Evolutionary conservation across 2,888 invertebrate genomes (phyloP).

Genomic region (Meliscaeva auricollis): DNA sequence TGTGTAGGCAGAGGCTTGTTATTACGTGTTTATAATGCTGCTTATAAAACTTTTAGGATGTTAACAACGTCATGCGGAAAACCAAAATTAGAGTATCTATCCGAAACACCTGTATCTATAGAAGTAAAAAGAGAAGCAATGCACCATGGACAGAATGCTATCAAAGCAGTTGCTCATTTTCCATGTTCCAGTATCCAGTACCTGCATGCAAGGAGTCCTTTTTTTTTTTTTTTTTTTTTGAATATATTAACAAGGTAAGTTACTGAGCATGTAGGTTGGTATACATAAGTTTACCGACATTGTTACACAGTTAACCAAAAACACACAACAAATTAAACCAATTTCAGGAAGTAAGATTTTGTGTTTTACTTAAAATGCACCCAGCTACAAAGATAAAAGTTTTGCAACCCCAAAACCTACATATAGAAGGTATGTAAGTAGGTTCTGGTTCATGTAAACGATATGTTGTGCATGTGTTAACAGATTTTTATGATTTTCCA

Average conservation of each 20-base stretch:
- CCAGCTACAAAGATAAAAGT: background rate
- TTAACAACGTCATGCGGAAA: conserved; percentile 67
- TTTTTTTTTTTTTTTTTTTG: background rate
- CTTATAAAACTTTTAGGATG: conserved; percentile 59
- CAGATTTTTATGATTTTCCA: no score
- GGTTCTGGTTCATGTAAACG: no score
- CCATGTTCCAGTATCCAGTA: conserved; percentile 13
- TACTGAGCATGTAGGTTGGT: background rate
- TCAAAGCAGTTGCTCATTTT: conserved; percentile 18
- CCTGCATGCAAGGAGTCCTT: background rate
- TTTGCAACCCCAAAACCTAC: background rate
- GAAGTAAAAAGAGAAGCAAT: background rate
- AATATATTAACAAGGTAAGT: background rate
- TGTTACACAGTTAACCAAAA: conserved; percentile 13
- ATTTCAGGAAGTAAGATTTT: conserved; percentile 27
- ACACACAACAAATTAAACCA: conserved; percentile 33
- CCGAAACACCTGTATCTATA: conserved; percentile 53
- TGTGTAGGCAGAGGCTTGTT: conserved; percentile 9
- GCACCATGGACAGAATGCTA: background rate
- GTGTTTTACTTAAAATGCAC: conserved; percentile 16
- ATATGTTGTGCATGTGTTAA: no score
- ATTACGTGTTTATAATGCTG: conserved; percentile 37
- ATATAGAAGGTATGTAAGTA: no score
- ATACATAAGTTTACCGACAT: background rate
- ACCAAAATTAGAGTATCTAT: conserved; percentile 65